Evolutionary conservation across 2,797 vertebrate species (phyloP), one percentile per base, ranked within the genome.

Genomic region (Scleropages formosus): DNA sequence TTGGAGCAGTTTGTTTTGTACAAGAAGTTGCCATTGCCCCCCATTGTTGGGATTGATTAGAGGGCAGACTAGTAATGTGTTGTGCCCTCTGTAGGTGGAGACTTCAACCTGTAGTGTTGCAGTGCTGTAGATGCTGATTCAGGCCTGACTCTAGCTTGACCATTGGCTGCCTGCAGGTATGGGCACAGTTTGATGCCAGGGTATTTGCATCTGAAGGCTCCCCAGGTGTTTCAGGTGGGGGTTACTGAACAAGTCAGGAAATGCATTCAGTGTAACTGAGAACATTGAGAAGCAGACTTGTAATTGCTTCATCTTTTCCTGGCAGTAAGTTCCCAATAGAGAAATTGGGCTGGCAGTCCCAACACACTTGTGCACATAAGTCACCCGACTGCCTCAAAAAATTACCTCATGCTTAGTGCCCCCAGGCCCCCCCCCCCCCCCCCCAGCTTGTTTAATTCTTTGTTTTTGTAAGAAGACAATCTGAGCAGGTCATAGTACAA

Each of bases 221-320:
- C 24, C 49, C 53, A 59, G 4, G 39, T 72, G 26, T 70, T 24
- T 60, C 15, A 46, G 39, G 59, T 18, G 9, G 13, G n/a, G 12
- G n/a, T 47, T 49, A 18, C 16, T 13, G 44, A 13, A 18, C 69
- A 39, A 9, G 26, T 11, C 22, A 10, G 3, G 15, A 47, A 49
- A 20, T 8, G 10, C 69, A 20, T 46, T 69, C 47, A 24, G 22
- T 60, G 47, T 77, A 51, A 66, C 44, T 20, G 65, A 59, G 31
- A 49, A 13, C 63, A n/a, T 77, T 75, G 58, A 77, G 81, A 49
- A 67, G n/a, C 59, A 62, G 84, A 82, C 82, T 85, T 87, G 86
- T 90, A 89, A 89, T 89, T 89, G 85, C 83, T 87, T 75, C 65
- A 74, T 78, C 80, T 82, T 84, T 90, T 90, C 87, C 84, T 86